phyloP scores from a whole-genome alignment of 2,113 vertebrate species.

The sheep (Ovis aries) region ARS-UI_Ramb_v3.0 NC_056057.1:101229501-101230000 shows the following conservation, averaged over 20 bases:
- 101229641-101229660: background rate
- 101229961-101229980: background rate
- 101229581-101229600: background rate
- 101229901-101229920: background rate
- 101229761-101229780: background rate
- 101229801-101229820: background rate
- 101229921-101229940: background rate
- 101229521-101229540: background rate
- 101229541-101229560: conserved; percentile 6
- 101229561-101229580: background rate
- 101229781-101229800: background rate
- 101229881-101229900: background rate
- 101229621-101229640: background rate
- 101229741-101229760: background rate
- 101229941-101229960: background rate
- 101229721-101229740: background rate
- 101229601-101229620: background rate
- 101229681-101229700: background rate
- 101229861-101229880: background rate
- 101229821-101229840: background rate
- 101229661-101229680: background rate
- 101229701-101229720: background rate
- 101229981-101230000: background rate
- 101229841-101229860: background rate
- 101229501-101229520: background rate